Conservation (phyloP, 2,888 invertebrate species). For the Artemia sinica region DNA sequence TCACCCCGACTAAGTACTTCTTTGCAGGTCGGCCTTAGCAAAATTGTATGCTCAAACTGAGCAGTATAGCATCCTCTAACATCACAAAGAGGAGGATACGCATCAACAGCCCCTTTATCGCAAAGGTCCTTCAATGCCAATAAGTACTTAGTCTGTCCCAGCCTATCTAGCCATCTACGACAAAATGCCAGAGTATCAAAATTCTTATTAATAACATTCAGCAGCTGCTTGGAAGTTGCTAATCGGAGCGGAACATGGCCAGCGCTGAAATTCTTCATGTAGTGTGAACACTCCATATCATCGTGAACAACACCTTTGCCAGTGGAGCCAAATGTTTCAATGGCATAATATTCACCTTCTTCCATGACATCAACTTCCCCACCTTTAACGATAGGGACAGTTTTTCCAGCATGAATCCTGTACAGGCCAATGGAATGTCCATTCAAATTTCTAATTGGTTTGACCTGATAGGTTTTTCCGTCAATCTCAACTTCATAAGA, state of each 20-base stretch:
- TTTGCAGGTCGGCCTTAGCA: slow-evolving; percentile 92
- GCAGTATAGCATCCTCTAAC: slow-evolving; percentile 94
- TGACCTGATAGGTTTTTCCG: slow-evolving; percentile 86
- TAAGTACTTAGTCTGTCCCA: slow-evolving; percentile 90
- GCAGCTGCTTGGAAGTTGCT: slow-evolving; percentile 74
- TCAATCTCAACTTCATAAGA: slow-evolving; percentile 94
- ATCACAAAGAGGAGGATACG: slow-evolving; percentile 96
- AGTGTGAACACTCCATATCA: slow-evolving; percentile 98
- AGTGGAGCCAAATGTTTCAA: slow-evolving; percentile 97
- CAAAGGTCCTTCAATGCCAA: slow-evolving; percentile 96
- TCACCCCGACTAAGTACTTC: slow-evolving; percentile 91
- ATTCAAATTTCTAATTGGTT: slow-evolving; percentile 92
- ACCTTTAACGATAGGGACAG: slow-evolving; percentile 97
- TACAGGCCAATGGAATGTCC: slow-evolving; percentile 99
- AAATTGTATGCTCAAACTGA: slow-evolving; percentile 96
- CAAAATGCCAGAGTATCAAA: slow-evolving; percentile 97
- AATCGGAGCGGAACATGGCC: slow-evolving; percentile 72
- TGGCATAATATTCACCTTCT: slow-evolving; percentile 96
- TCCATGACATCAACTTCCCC: slow-evolving; percentile 97
- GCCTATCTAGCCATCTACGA: slow-evolving; percentile 92
- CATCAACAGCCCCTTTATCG: slow-evolving; percentile 91
- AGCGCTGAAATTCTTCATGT: slow-evolving; percentile 96
- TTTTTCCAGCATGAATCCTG: slow-evolving; percentile 78
- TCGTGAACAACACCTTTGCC: slow-evolving; percentile 88
- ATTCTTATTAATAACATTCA: slow-evolving; percentile 84